Conservation (phyloP, 2,888 invertebrate genomes). For the Acrobasis suavella region DNA sequence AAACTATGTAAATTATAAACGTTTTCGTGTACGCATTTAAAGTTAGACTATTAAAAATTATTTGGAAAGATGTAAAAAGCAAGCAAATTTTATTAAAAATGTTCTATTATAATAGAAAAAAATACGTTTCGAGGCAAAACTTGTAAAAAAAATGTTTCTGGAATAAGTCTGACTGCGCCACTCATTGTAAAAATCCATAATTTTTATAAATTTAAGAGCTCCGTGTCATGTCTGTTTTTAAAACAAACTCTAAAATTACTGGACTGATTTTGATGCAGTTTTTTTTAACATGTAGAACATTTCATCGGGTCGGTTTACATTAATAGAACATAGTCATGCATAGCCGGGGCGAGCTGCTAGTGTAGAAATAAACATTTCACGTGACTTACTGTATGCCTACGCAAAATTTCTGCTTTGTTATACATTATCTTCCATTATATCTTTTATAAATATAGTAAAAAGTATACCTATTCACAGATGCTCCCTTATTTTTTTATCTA, state of each 20-base stretch:
- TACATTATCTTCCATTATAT: neutral
- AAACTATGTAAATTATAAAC: too few relatives aligned
- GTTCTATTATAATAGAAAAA: neutral
- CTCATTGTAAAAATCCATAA: neutral
- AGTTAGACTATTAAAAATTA: neutral
- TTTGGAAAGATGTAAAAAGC: neutral
- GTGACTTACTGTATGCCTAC: constrained; percentile 20
- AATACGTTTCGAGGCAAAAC: neutral
- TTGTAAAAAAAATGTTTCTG: constrained; percentile 9
- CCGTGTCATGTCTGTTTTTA: too few relatives aligned
- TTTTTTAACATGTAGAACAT: too few relatives aligned
- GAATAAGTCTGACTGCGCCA: constrained; percentile 4
- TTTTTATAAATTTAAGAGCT: too few relatives aligned
- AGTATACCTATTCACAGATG: neutral
- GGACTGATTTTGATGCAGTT: too few relatives aligned
- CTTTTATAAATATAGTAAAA: neutral
- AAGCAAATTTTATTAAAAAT: neutral
- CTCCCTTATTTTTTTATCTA: neutral
- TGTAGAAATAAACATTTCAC: neutral
- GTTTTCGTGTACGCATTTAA: neutral
- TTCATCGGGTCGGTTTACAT: too few relatives aligned
- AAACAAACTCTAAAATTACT: too few relatives aligned
- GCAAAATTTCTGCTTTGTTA: constrained; percentile 13
- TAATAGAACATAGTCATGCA: too few relatives aligned
- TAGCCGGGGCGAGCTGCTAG: too few relatives aligned